Evolutionary conservation across 2,888 invertebrate species (phyloP), one percentile per base, ranked within the genome.

Genomic region (Perizoma affinitatum): DNA sequence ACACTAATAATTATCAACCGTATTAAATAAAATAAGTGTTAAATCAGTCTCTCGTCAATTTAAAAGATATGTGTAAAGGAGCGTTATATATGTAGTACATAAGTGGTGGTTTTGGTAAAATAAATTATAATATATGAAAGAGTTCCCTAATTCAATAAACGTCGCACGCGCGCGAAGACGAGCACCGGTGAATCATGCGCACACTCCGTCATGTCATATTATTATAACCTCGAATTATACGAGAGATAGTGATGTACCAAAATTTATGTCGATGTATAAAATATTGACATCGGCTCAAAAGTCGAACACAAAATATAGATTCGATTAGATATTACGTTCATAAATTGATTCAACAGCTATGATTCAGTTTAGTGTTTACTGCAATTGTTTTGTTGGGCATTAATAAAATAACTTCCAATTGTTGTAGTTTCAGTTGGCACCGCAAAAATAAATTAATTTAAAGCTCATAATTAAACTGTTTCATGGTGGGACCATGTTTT

Each of bases 181-280:
- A 72, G 75, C 71, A 69, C 66, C 70, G 76, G 81, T 90, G 89
- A 90, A 84, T 90, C 90, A 89, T 82, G 78, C 81, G 79, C 83
- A 71, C 74, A 81, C 84, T 80, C 70, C 80, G 79, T 83, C 86
- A 84, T 86, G 87, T 86, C 88, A 81, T 77, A 78, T 81, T 85
- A 80, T 78, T 80, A 75, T 76, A 87, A 86, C 87, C 88, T 87
- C 90, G 83, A 84, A 84, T 46, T 54, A 46, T 81, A 77, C 74
- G 76, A 75, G 75, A 75, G 67, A 72, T 81, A 89, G 86, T 75
- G 79, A 74, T 69, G 83, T 65, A 44, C 9, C 11, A 54, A 58
- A 55, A 56, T 56, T 61, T 54, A n/a, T n/a, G n/a, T n/a, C n/a
- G 58, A 60, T 47, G n/a, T n/a, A 61, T 35, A 42, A 56, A 36